A percentile compares a stretch with the other conserved stretches of the same genome.
These are phyloP conservation scores for Mugil cephalus DNA, from an alignment of 2,113 vertebrate species.

Conservation along the genomic window DNA sequence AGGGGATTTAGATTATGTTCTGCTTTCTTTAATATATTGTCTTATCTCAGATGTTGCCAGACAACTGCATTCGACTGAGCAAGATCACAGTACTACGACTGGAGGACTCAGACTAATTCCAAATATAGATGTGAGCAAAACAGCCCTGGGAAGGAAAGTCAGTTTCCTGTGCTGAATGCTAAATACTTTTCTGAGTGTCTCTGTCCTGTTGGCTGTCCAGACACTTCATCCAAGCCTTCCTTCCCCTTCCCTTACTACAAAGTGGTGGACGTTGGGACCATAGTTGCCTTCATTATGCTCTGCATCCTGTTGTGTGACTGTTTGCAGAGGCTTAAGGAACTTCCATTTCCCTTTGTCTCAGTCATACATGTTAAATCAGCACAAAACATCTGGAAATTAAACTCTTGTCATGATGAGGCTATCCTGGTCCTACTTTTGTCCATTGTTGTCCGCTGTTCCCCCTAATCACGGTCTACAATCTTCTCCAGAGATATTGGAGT, in stretches of 20 bases:
- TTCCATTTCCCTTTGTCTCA: slow-evolving; percentile 56
- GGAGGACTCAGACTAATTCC: slow-evolving; percentile 52
- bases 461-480: slow-evolving; percentile 53
- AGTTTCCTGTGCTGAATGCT: slow-evolving; percentile 74
- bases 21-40: slow-evolving; percentile 29
- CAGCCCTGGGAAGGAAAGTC: slow-evolving; percentile 67
- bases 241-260: slow-evolving; percentile 53
- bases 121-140: slow-evolving; percentile 64
- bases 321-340: slow-evolving; percentile 51
- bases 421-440: slow-evolving; percentile 57
- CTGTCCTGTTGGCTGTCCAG: slow-evolving; percentile 58
- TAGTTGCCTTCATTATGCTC: slow-evolving; percentile 43
- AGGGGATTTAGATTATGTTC: slow-evolving; percentile 22
- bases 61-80: slow-evolving; percentile 28
- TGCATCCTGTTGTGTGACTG: slow-evolving; percentile 76
- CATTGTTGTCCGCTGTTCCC: slow-evolving; percentile 40
- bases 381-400: slow-evolving; percentile 58
- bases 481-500: slow-evolving; percentile 40
- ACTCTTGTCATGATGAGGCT: slow-evolving; percentile 28
- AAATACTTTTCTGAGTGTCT: slow-evolving; percentile 53
- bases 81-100: not conserved
- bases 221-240: slow-evolving; percentile 54
- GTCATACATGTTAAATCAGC: not conserved
- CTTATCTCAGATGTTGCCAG: slow-evolving; percentile 21
- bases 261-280: slow-evolving; percentile 34